A percentile compares a stretch with the other conserved stretches of the same genome.
These are phyloP conservation scores for Escarpia spicata DNA, from an alignment of 2,888 invertebrate genomes.

Conservation along the genomic window DNA sequence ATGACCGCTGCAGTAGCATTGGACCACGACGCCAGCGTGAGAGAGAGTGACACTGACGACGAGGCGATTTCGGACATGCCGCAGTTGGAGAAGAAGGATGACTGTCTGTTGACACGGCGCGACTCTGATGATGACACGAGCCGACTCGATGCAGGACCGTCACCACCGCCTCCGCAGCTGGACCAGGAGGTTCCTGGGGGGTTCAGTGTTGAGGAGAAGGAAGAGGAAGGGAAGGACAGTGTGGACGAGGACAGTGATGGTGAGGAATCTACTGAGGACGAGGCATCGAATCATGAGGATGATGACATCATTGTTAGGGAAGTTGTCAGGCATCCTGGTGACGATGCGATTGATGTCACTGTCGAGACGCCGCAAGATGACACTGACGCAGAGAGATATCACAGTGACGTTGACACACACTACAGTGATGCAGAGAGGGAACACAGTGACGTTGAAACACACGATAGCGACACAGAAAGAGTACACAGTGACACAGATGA, in stretches of 20 bases:
- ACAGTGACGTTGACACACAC: background rate
- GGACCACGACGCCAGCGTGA: background rate
- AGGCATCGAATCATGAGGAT: background rate
- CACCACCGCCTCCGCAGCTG: constrained; percentile 14
- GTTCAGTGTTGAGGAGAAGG: background rate
- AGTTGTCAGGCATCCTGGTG: background rate
- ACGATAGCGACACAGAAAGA: constrained; percentile 30
- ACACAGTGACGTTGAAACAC: background rate
- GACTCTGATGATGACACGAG: background rate
- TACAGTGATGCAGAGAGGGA: constrained; percentile 18
- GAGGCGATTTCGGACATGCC: background rate
- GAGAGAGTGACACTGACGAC: background rate
- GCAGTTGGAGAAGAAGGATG: background rate
- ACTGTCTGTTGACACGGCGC: background rate
- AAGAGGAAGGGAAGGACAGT: background rate
- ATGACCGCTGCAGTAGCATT: background rate
- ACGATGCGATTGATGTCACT: background rate
- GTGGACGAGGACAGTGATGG: background rate
- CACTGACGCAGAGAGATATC: background rate
- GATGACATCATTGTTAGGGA: background rate
- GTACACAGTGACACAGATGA: constrained; percentile 35
- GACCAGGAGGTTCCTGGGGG: constrained; percentile 21
- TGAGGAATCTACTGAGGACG: background rate
- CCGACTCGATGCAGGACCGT: background rate
- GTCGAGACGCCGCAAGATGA: background rate